phyloP scores from a whole-genome alignment of 2,888 invertebrate species.

The Lithophane socia region DNA sequence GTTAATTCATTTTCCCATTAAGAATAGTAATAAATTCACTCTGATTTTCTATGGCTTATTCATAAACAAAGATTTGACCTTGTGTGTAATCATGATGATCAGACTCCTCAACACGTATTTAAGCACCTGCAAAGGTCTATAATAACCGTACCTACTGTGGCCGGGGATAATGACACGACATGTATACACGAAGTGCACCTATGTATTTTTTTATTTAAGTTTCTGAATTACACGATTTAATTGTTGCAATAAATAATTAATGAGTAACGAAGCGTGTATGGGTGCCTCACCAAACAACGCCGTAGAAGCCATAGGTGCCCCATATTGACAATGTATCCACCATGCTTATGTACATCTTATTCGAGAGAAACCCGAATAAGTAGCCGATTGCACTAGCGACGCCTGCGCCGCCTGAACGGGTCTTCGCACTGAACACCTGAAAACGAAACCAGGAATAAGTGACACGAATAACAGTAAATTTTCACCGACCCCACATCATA shows the following conservation, averaged over 20 bases:
- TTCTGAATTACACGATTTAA: neutral
- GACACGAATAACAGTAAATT: neutral
- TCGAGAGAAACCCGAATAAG: slow-evolving; percentile 93
- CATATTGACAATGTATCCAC: slow-evolving; percentile 91
- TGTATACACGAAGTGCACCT: neutral
- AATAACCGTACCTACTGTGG: neutral
- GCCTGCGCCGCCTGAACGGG: slow-evolving; percentile 93
- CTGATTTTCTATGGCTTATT: neutral
- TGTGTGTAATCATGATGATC: neutral
- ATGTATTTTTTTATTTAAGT: neutral
- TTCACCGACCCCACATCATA: neutral
- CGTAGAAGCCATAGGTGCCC: slow-evolving; percentile 94
- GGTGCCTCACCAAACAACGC: slow-evolving; percentile 86
- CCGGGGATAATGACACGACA: neutral
- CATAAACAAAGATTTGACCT: neutral
- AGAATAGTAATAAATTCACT: neutral
- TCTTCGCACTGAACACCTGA: slow-evolving; percentile 92
- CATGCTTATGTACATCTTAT: slow-evolving; percentile 93
- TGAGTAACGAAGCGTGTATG: neutral
- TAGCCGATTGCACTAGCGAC: slow-evolving; percentile 94
- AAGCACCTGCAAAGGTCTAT: neutral
- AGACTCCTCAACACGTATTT: neutral
- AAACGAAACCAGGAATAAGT: slow-evolving; percentile 1
- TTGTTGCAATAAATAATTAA: neutral
- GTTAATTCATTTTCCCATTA: neutral